phyloP scores from a whole-genome alignment of 2,888 invertebrate species.

The Pristionchus fissidentatus region DNA sequence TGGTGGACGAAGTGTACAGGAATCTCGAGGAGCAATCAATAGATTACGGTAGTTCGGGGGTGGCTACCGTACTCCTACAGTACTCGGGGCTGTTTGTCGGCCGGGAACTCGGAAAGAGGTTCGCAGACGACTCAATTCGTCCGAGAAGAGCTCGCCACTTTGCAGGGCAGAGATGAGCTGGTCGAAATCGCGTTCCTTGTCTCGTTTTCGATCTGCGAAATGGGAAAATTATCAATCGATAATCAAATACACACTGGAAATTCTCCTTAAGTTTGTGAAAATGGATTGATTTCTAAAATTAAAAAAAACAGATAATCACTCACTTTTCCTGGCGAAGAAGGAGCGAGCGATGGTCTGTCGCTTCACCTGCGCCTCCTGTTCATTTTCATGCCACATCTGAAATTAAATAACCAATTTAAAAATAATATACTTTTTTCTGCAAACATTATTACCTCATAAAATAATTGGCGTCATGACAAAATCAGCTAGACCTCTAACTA shows the following conservation, averaged over 20 bases:
- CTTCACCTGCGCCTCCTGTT: conserved; percentile 70
- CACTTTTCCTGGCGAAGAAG: conserved; percentile 69
- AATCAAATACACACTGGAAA: not conserved
- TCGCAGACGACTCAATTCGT: conserved; percentile 71
- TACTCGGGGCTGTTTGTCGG: not conserved
- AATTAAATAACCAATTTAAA: no score
- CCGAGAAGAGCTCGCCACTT: conserved; percentile 74
- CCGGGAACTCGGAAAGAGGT: conserved; percentile 66
- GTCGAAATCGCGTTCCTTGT: conserved; percentile 72
- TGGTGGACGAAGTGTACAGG: no score
- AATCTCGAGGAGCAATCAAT: no score
- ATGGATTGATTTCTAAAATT: not conserved
- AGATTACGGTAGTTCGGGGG: no score
- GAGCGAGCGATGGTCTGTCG: conserved; percentile 70
- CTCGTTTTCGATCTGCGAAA: conserved; percentile 49
- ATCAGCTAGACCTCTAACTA: not conserved
- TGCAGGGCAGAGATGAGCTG: conserved; percentile 72
- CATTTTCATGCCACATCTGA: conserved; percentile 68
- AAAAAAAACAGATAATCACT: conserved; percentile 14
- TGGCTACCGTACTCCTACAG: conserved; percentile 26
- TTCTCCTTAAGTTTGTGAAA: not conserved
- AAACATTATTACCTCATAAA: no score
- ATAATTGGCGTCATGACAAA: no score
- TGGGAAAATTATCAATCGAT: not conserved
- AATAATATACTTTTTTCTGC: no score